These are phyloP conservation scores for Oscheius sp. DNA, from an alignment of 2,888 invertebrate genomes.

Conservation along the genomic window DNA sequence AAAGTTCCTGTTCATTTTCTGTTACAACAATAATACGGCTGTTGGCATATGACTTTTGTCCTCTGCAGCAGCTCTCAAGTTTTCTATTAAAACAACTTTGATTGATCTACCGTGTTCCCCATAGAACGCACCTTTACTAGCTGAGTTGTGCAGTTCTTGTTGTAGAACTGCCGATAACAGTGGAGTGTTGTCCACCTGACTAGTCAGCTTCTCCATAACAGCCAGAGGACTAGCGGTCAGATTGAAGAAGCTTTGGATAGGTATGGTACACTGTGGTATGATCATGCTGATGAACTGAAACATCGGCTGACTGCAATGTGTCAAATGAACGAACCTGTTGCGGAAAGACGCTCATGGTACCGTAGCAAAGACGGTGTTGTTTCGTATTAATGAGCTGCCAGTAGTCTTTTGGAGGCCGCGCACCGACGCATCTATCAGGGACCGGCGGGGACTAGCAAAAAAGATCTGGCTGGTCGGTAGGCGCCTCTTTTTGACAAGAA, in stretches of 20 bases:
- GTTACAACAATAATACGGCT: too few relatives aligned
- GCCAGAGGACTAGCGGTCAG: slow-evolving; percentile 3
- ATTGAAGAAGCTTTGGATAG: slow-evolving; percentile 6
- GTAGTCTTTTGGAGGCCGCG: slow-evolving; percentile 13
- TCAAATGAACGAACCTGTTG: slow-evolving; percentile 20
- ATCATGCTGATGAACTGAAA: neutral
- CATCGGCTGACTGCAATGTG: neutral
- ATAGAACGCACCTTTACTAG: neutral
- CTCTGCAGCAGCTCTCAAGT: too few relatives aligned
- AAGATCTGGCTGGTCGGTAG: too few relatives aligned
- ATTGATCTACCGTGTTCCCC: neutral
- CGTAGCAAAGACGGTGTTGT: slow-evolving; percentile 16
- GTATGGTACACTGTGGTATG: neutral
- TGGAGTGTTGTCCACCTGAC: slow-evolving; percentile 14
- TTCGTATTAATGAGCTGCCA: slow-evolving; percentile 26
- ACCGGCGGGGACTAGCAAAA: neutral
- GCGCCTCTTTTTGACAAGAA: too few relatives aligned
- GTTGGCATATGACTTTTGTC: too few relatives aligned
- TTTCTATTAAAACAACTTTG: too few relatives aligned
- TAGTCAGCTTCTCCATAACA: slow-evolving; percentile 24
- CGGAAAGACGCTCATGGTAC: slow-evolving; percentile 19
- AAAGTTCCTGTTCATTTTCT: too few relatives aligned
- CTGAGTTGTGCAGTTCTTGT: slow-evolving; percentile 9
- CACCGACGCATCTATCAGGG: slow-evolving; percentile 11
- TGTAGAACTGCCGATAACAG: slow-evolving; percentile 13